Evolutionary conservation across 2,113 vertebrate species (phyloP).

Genomic region (Psittacara wagleri): DNA sequence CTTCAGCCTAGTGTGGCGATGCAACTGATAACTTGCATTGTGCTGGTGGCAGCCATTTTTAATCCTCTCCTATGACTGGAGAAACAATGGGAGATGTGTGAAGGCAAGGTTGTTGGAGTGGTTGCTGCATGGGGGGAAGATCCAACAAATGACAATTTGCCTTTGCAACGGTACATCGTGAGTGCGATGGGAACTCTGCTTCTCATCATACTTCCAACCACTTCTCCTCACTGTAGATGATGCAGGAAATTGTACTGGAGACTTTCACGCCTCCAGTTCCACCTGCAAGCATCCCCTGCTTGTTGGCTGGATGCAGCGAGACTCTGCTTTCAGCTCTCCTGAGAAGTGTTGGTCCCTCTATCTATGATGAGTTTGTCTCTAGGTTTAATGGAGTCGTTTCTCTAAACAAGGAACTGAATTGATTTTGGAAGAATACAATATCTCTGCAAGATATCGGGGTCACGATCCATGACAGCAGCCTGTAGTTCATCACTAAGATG

Average conservation of each 20-base stretch:
- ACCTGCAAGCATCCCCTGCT: neutral
- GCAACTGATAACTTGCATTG: neutral
- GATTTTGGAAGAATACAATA: neutral
- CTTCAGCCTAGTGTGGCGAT: neutral
- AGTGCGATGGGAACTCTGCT: neutral
- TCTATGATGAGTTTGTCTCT: neutral
- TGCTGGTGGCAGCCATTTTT: neutral
- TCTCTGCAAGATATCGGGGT: neutral
- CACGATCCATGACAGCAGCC: neutral
- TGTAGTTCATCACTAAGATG: neutral
- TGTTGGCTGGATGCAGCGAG: neutral
- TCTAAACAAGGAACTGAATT: neutral
- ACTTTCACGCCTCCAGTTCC: neutral
- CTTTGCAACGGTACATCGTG: neutral
- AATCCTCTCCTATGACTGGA: neutral
- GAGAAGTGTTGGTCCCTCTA: neutral
- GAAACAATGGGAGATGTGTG: neutral
- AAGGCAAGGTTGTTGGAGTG: neutral
- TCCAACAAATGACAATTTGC: neutral
- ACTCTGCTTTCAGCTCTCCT: neutral
- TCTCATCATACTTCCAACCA: neutral
- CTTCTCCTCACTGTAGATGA: neutral
- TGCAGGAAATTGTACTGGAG: neutral
- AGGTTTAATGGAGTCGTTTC: neutral
- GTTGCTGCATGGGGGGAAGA: conserved; percentile 3